A percentile compares a stretch with the other conserved stretches of the same genome.
These are phyloP conservation scores for Dascillus cervinus DNA, from an alignment of 2,888 invertebrate species.

Conservation along the genomic window DNA sequence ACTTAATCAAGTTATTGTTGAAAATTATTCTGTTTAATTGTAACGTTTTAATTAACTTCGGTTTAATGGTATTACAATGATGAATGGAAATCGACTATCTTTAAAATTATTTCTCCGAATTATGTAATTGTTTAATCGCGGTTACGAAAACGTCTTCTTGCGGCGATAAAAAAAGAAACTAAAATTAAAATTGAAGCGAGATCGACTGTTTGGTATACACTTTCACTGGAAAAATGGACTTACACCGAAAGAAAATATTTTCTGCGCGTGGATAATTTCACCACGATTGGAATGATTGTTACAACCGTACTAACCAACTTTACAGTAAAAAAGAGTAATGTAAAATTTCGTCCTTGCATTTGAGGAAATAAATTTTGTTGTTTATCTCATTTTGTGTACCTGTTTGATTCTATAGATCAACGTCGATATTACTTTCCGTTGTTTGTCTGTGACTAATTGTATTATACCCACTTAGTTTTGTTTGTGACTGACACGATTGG, in stretches of 20 bases:
- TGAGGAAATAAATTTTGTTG: constrained; percentile 19
- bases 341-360: constrained; percentile 21
- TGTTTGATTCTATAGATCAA: constrained; percentile 9
- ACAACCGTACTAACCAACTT: constrained; percentile 20
- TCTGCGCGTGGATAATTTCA: background rate
- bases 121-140: too few relatives aligned
- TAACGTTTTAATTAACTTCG: too few relatives aligned
- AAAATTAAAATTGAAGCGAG: background rate
- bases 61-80: too few relatives aligned
- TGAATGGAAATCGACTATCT: too few relatives aligned
- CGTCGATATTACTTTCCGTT: constrained; percentile 19
- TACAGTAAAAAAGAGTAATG: constrained; percentile 18
- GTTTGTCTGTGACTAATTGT: constrained; percentile 21
- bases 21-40: too few relatives aligned
- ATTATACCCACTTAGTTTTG: constrained; percentile 18
- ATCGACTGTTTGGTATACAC: background rate
- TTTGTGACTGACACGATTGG: constrained; percentile 6
- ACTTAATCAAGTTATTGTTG: too few relatives aligned
- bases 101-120: too few relatives aligned
- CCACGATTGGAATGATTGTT: constrained; percentile 4
- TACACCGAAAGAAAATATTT: too few relatives aligned
- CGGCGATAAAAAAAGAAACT: too few relatives aligned
- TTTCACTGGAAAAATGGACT: too few relatives aligned
- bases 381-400: constrained; percentile 9
- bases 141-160: too few relatives aligned